Evolutionary conservation across 2,113 vertebrate species (phyloP).

Genomic region (Alethe diademata): DNA sequence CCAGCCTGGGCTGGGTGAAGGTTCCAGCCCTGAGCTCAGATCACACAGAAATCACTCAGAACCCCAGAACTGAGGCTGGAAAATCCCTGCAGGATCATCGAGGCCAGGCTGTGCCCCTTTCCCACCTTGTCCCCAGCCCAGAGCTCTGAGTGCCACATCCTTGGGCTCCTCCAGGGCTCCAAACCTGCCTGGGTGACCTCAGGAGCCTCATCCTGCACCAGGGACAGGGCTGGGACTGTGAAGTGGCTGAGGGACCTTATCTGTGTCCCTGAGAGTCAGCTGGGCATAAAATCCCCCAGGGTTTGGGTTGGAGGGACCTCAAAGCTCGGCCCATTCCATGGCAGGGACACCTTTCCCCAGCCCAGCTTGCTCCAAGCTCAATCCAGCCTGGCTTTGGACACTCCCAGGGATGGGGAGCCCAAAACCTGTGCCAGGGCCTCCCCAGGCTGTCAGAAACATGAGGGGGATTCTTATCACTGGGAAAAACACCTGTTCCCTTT

Average conservation of each 20-base stretch:
- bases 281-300: background rate
- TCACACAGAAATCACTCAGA: background rate
- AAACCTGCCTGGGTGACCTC: background rate
- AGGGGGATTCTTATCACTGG: background rate
- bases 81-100: background rate
- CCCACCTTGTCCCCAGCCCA: background rate
- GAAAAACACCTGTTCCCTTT: background rate
- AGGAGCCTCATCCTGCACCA: background rate
- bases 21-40: background rate
- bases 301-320: background rate
- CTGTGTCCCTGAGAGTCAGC: background rate
- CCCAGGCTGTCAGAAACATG: rapidly evolving
- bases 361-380: background rate
- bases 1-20: background rate
- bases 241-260: background rate
- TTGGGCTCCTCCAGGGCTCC: background rate
- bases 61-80: background rate
- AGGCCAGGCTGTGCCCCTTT: background rate
- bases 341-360: background rate
- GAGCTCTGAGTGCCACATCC: background rate
- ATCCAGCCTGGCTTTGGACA: background rate
- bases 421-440: background rate
- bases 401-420: background rate
- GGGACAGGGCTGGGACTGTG: background rate
- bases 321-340: background rate